phyloP scores from a whole-genome alignment of 1,140 invertebrate species.

The Trichoplusia ni region DNA sequence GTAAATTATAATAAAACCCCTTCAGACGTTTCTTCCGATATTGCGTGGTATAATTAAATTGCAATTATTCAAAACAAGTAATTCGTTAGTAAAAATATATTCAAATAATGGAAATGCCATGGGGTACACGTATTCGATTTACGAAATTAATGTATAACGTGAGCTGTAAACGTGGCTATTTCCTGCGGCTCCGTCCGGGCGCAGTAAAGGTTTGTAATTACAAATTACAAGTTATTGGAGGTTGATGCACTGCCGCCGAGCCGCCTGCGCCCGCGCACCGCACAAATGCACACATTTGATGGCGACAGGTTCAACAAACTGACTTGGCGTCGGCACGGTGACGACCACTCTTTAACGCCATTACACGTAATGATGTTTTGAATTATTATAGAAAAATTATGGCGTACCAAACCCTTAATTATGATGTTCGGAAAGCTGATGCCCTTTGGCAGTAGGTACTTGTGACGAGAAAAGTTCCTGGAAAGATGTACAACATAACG shows the following conservation, averaged over 20 bases:
- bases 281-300: conserved; percentile 60
- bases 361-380: conserved; percentile 61
- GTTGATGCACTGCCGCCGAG: conserved; percentile 66
- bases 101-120: conserved; percentile 8
- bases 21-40: too few species aligned
- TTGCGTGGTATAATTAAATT: too few species aligned
- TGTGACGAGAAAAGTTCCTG: conserved; percentile 30
- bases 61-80: too few species aligned
- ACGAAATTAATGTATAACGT: conserved; percentile 51
- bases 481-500: conserved; percentile 37
- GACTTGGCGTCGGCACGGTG: conserved; percentile 53
- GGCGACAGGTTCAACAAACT: conserved; percentile 69
- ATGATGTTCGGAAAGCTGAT: conserved; percentile 38
- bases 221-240: conserved; percentile 73
- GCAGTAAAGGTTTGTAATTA: conserved; percentile 76
- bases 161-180: conserved; percentile 60
- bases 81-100: too few species aligned
- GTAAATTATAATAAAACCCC: too few species aligned
- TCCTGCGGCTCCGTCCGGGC: conserved; percentile 61
- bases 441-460: conserved; percentile 38
- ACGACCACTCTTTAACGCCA: conserved; percentile 55
- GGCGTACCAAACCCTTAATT: conserved; percentile 47
- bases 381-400: conserved; percentile 59
- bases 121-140: conserved; percentile 42
- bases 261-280: conserved; percentile 43